phyloP scores from a whole-genome alignment of 2,113 vertebrate genomes.

The Coregonus clupeaformis region DNA sequence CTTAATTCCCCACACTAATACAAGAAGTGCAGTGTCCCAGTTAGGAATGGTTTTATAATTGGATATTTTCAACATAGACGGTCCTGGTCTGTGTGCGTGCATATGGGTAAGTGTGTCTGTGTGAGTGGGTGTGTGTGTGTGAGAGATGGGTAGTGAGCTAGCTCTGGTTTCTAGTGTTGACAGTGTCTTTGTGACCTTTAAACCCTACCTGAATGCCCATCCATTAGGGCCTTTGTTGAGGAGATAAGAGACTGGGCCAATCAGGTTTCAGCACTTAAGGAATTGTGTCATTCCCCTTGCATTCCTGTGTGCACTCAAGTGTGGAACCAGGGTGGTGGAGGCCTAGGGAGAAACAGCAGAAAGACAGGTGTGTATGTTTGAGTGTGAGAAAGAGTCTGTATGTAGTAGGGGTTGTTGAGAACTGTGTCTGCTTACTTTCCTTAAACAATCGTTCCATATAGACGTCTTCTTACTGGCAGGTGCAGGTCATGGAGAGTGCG shows the following conservation, averaged over 20 bases:
- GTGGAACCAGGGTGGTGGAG: conserved; percentile 44
- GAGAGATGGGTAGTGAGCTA: conserved; percentile 35
- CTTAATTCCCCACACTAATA: not conserved
- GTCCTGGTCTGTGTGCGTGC: conserved; percentile 14
- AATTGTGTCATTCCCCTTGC: conserved; percentile 66
- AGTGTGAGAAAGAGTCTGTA: conserved; percentile 11
- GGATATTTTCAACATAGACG: not conserved
- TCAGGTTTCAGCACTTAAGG: conserved; percentile 51
- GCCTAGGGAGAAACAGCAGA: conserved; percentile 29
- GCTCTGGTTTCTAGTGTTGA: conserved; percentile 67
- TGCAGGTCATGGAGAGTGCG: not conserved
- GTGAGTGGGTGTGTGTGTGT: conserved; percentile 22
- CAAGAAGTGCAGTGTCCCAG: not conserved
- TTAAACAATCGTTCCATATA: not conserved
- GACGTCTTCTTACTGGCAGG: not conserved
- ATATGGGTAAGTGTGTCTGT: conserved; percentile 12
- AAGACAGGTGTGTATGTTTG: conserved; percentile 63
- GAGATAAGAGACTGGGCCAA: conserved; percentile 42
- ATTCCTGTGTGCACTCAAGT: conserved; percentile 74
- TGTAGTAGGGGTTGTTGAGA: not conserved
- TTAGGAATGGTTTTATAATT: not conserved
- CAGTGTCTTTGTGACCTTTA: conserved; percentile 64
- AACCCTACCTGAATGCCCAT: conserved; percentile 65
- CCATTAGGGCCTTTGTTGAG: conserved; percentile 60
- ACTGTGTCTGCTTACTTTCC: not conserved